A percentile compares a stretch with the other conserved stretches of the same genome.
phyloP scores from a whole-genome alignment of 2,113 vertebrate species.

The Grammomys surdaster region DNA sequence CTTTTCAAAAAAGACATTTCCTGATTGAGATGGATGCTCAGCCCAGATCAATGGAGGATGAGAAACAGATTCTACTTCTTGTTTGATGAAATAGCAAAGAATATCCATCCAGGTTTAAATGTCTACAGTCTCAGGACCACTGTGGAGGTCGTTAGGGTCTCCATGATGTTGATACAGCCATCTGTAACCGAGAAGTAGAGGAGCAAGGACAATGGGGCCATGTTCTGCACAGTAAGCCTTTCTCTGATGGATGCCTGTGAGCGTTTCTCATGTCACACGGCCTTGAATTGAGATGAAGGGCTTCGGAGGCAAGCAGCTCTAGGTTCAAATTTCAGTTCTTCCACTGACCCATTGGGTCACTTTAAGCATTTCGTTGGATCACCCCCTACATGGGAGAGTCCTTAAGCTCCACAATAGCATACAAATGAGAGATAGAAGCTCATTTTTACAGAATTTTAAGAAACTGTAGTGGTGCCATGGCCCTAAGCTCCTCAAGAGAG shows the following conservation, averaged over 20 bases:
- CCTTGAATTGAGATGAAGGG: neutral
- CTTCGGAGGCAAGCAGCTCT: neutral
- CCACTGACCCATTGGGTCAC: neutral
- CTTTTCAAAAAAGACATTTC: neutral
- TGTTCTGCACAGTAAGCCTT: neutral
- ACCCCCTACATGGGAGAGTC: neutral
- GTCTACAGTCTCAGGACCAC: neutral
- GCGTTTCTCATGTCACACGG: neutral
- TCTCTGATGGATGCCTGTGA: neutral
- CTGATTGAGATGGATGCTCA: neutral
- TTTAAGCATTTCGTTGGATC: neutral
- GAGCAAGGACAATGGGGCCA: neutral
- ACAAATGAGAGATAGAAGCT: neutral
- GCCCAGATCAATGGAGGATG: neutral
- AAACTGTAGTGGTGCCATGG: neutral
- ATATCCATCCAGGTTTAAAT: neutral
- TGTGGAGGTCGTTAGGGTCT: neutral
- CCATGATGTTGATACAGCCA: neutral
- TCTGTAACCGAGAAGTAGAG: neutral
- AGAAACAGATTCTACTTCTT: neutral
- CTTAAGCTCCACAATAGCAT: neutral
- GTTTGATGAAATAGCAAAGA: neutral
- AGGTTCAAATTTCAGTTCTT: neutral
- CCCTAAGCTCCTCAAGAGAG: neutral
- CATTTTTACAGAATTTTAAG: neutral